These are phyloP conservation scores for Neodiprion pinetum DNA, from an alignment of 1,140 invertebrate species.

Conservation along the genomic window DNA sequence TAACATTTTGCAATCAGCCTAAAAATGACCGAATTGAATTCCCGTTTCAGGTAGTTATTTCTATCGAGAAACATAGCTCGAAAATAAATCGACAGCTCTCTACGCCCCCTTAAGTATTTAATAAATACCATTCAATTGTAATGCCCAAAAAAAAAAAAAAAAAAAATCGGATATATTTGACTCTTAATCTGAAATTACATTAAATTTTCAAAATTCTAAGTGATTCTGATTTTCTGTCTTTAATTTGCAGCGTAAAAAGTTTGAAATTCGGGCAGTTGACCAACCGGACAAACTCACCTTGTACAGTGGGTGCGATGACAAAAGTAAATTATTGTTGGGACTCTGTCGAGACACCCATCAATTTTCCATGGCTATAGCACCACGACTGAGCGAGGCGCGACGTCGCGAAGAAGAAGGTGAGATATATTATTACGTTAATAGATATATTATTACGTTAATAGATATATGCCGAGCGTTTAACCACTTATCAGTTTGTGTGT, in stretches of 20 bases:
- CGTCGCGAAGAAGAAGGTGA: slow-evolving; percentile 78
- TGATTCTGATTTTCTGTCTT: slow-evolving; percentile 23
- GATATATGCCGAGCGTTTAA: neutral
- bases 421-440: slow-evolving; percentile 8
- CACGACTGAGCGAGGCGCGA: slow-evolving; percentile 79
- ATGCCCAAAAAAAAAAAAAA: too few relatives aligned
- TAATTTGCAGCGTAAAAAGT: slow-evolving; percentile 83
- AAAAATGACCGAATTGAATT: too few relatives aligned
- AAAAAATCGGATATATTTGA: too few relatives aligned
- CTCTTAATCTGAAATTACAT: too few relatives aligned
- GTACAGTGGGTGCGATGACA: slow-evolving; percentile 89
- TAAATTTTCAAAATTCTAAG: neutral
- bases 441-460: neutral
- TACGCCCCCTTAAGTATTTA: too few relatives aligned
- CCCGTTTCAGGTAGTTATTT: too few relatives aligned
- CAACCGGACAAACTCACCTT: slow-evolving; percentile 83
- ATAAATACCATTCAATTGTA: too few relatives aligned
- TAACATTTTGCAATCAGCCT: too few relatives aligned
- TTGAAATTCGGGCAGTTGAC: slow-evolving; percentile 90
- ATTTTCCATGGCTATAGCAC: slow-evolving; percentile 91
- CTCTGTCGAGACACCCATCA: slow-evolving; percentile 92
- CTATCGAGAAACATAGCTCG: too few relatives aligned
- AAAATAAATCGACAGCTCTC: too few relatives aligned
- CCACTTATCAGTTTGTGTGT: neutral
- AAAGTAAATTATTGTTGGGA: slow-evolving; percentile 87